Evolutionary conservation across 1,140 invertebrate species (phyloP).

Genomic region (Neomicropteryx cornuta): DNA sequence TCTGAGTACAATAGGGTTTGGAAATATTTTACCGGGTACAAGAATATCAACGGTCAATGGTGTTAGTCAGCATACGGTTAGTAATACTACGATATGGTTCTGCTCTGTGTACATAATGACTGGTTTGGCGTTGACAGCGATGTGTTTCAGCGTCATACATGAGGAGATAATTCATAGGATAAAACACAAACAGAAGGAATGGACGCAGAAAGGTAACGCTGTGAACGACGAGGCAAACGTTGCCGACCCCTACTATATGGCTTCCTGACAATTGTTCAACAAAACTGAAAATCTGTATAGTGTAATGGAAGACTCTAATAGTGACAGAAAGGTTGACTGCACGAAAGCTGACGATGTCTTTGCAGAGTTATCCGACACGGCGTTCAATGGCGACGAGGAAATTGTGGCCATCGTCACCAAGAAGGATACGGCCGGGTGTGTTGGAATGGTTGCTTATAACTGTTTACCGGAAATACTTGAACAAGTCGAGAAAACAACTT

Average conservation of each 20-base stretch:
- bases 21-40: constrained; percentile 75
- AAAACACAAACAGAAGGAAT: constrained; percentile 46
- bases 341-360: constrained; percentile 29
- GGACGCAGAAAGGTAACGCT: constrained; percentile 37
- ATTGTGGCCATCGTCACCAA: constrained; percentile 39
- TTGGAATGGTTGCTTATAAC: constrained; percentile 39
- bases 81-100: constrained; percentile 63
- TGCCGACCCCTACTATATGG: constrained; percentile 39
- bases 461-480: constrained; percentile 36
- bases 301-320: constrained; percentile 39
- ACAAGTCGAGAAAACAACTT: too few relatives aligned
- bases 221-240: constrained; percentile 38
- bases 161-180: constrained; percentile 79
- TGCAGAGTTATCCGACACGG: constrained; percentile 25
- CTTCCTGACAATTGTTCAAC: constrained; percentile 41
- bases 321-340: constrained; percentile 30
- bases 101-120: constrained; percentile 91
- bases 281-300: constrained; percentile 40
- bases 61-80: constrained; percentile 33
- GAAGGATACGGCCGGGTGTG: constrained; percentile 30
- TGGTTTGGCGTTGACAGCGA: constrained; percentile 90
- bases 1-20: constrained; percentile 86
- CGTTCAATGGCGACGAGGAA: constrained; percentile 32
- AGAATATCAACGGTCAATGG: constrained; percentile 45
- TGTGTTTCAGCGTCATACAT: constrained; percentile 96